Percentiles rank a stretch among this genome's conserved stretches.
These are phyloP conservation scores for Hydrotaea diabolus DNA, from an alignment of 2,888 invertebrate genomes.

Conservation along the genomic window DNA sequence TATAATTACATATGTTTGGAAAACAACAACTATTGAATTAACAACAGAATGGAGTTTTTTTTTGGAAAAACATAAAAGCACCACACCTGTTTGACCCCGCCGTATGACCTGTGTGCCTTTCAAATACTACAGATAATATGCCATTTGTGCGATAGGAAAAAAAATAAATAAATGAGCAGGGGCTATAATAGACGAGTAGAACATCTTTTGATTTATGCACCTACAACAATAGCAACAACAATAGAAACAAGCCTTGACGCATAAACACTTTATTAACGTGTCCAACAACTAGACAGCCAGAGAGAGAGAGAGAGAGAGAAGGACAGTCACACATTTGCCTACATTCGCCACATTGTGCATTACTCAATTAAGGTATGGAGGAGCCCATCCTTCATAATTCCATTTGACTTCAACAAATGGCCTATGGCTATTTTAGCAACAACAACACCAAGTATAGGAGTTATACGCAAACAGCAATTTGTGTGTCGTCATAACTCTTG, in stretches of 20 bases:
- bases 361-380: slow-evolving; percentile 5
- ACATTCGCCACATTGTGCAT: not conserved
- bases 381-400: slow-evolving; percentile 28
- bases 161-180: not conserved
- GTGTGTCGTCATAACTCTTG: slow-evolving; percentile 26
- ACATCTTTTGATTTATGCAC: not conserved
- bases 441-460: not conserved
- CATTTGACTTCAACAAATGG: slow-evolving; percentile 20
- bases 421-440: slow-evolving; percentile 39
- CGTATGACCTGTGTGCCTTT: slow-evolving; percentile 2
- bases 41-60: not conserved
- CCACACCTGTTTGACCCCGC: slow-evolving; percentile 49
- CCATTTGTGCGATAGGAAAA: not conserved
- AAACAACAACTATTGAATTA: not conserved
- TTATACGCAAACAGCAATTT: slow-evolving; percentile 3
- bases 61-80: not conserved
- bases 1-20: not conserved
- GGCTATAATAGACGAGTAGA: not conserved
- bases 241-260: slow-evolving; percentile 12
- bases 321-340: not conserved
- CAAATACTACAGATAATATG: not conserved
- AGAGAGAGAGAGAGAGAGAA: not conserved
- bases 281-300: not conserved
- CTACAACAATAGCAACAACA: no score
- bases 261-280: slow-evolving; percentile 39